Percentiles rank a stretch among this genome's conserved stretches.
phyloP scores from a whole-genome alignment of 2,113 vertebrate genomes.

The Craseonycteris thonglongyai region DNA sequence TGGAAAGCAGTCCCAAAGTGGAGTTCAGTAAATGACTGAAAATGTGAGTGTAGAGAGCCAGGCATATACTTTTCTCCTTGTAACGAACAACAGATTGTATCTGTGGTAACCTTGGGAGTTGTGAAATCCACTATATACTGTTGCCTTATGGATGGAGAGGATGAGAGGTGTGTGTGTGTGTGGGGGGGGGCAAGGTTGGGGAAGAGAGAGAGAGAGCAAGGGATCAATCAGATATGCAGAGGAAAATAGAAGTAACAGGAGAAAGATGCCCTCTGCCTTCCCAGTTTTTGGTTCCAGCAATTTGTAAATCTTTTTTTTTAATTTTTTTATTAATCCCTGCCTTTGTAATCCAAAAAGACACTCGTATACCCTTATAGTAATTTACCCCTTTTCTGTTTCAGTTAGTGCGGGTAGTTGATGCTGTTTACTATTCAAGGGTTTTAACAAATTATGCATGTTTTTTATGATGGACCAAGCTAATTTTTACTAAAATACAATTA shows the following conservation, averaged over 20 bases:
- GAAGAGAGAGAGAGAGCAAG: not conserved
- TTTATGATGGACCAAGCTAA: not conserved
- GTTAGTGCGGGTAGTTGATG: not conserved
- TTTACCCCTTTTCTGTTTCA: not conserved
- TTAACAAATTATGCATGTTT: constrained; percentile 28
- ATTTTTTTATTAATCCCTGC: not conserved
- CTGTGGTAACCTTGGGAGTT: not conserved
- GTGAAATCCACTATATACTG: not conserved
- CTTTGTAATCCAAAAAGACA: not conserved
- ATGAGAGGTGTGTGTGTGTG: too few relatives aligned
- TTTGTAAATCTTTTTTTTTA: not conserved
- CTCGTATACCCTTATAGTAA: not conserved
- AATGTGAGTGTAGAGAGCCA: not conserved
- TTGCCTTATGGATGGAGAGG: not conserved
- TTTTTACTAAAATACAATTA: constrained; percentile 46
- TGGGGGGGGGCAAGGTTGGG: not conserved
- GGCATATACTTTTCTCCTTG: not conserved
- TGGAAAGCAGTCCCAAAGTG: not conserved
- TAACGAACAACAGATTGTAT: not conserved
- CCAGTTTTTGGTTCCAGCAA: not conserved
- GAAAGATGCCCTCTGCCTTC: not conserved
- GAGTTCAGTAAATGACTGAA: not conserved
- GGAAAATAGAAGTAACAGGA: not conserved
- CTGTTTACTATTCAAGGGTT: constrained; percentile 16
- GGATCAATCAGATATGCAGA: not conserved